Conservation (phyloP, 2,797 vertebrate species). For the Atherinosoma microstoma region DNA sequence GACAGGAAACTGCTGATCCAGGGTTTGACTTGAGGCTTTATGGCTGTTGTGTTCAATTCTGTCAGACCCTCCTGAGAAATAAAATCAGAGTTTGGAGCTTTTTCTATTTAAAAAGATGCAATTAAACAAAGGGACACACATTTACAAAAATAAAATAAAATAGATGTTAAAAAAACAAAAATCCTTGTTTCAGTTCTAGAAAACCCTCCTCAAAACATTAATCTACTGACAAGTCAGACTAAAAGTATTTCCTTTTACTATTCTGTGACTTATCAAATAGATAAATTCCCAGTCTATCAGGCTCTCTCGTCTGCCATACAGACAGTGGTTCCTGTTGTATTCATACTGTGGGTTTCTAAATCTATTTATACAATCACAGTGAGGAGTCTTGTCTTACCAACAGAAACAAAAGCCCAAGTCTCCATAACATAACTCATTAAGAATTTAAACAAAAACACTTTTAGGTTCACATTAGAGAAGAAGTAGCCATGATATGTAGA, state of each 20-base stretch:
- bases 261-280: conserved; percentile 2
- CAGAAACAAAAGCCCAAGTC: neutral
- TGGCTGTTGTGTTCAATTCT: conserved; percentile 92
- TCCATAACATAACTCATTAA: neutral
- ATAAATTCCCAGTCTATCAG: neutral
- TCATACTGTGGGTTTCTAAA: neutral
- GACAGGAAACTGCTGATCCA: conserved; percentile 97
- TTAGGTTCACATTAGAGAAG: neutral
- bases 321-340: neutral
- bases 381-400: neutral
- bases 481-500: neutral
- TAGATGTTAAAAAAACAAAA: neutral
- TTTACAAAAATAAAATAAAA: neutral
- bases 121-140: neutral
- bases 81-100: conserved; percentile 8
- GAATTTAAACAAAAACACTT: neutral
- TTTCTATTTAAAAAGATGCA: neutral
- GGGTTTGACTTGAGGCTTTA: conserved; percentile 97
- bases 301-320: neutral
- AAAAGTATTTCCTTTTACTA: neutral
- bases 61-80: conserved; percentile 90
- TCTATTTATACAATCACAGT: neutral
- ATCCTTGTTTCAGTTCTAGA: neutral
- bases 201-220: neutral
- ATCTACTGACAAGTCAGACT: neutral